Conservation (phyloP, 1,140 invertebrate species). For the Vollenhovia emeryi region DNA sequence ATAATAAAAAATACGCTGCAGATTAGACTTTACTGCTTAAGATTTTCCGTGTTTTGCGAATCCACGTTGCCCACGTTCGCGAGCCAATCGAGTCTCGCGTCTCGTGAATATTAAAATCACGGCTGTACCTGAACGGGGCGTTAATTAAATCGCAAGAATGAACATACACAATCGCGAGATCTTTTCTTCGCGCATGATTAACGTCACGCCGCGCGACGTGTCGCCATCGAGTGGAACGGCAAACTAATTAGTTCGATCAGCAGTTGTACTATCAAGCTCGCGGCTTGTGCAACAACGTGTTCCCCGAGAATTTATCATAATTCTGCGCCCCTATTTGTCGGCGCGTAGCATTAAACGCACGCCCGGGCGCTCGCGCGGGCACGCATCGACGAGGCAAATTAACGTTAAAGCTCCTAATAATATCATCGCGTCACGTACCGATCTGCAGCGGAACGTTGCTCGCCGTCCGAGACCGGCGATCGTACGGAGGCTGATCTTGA, state of each 20-base stretch:
- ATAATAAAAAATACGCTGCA: too few relatives aligned
- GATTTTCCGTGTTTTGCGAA: too few relatives aligned
- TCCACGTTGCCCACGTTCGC: neutral
- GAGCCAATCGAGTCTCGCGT: neutral
- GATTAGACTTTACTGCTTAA: too few relatives aligned
- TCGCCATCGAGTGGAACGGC: neutral
- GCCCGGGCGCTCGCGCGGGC: slow-evolving; percentile 6
- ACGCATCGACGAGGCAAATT: slow-evolving; percentile 40
- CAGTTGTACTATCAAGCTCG: slow-evolving; percentile 5
- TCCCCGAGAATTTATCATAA: slow-evolving; percentile 38
- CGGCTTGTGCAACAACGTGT: slow-evolving; percentile 4
- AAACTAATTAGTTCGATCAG: slow-evolving; percentile 25
- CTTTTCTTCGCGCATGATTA: neutral
- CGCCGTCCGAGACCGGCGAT: neutral
- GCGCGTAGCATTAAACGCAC: slow-evolving; percentile 21
- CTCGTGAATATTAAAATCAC: neutral
- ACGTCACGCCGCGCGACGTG: neutral
- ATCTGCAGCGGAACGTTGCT: slow-evolving; percentile 7
- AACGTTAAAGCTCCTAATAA: slow-evolving; percentile 47
- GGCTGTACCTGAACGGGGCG: neutral
- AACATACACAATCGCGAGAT: neutral
- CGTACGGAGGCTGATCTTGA: neutral
- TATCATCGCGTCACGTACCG: slow-evolving; percentile 33
- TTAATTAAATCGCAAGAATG: neutral
- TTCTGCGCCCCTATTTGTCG: neutral